phyloP scores from a whole-genome alignment of 2,113 vertebrate species.

The Probosciger aterrimus region DNA sequence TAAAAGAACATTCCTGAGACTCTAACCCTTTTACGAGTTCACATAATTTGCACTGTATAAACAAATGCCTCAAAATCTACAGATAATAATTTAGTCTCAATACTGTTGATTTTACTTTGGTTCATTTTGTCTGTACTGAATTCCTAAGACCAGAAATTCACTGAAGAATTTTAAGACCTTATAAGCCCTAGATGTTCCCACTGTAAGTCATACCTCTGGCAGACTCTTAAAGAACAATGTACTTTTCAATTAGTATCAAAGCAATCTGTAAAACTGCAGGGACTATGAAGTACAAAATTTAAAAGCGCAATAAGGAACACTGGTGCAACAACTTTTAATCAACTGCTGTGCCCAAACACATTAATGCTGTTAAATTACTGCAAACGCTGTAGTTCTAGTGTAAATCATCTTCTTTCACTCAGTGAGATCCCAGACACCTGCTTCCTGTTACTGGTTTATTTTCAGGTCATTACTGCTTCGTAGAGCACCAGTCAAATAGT shows the following conservation, averaged over 20 bases:
- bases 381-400: constrained; percentile 71
- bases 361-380: constrained; percentile 73
- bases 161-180: constrained; percentile 56
- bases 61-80: constrained; percentile 22
- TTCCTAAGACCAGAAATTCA: constrained; percentile 62
- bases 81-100: constrained; percentile 32
- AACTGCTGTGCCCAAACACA: constrained; percentile 75
- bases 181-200: constrained; percentile 17
- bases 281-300: constrained; percentile 67
- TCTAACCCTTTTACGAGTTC: constrained; percentile 49
- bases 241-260: constrained; percentile 76
- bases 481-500: constrained; percentile 77
- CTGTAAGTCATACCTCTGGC: constrained; percentile 46
- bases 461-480: constrained; percentile 82
- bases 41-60: constrained; percentile 60
- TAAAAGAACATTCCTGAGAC: constrained; percentile 45
- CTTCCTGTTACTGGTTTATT: constrained; percentile 82
- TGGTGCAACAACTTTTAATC: constrained; percentile 84
- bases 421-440: constrained; percentile 75
- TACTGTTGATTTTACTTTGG: constrained; percentile 28
- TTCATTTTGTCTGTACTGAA: constrained; percentile 18
- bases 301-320: constrained; percentile 75
- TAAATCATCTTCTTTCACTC: constrained; percentile 78
- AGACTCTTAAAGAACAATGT: constrained; percentile 62
- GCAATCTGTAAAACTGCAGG: constrained; percentile 72